Conservation (phyloP, 2,888 invertebrate species). For the Meliscaeva auricollis region DNA sequence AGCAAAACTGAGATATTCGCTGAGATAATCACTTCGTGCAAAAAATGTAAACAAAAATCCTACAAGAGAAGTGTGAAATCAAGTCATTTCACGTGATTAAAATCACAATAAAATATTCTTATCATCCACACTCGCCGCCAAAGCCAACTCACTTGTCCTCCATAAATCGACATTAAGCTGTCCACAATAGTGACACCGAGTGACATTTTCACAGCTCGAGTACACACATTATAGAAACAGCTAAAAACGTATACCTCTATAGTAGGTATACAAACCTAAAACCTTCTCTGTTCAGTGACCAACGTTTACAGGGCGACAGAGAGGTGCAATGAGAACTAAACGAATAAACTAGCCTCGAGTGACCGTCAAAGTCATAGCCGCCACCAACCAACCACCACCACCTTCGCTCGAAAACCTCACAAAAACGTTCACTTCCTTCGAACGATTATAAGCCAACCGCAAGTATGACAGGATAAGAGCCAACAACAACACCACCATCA, state of each 20-base stretch:
- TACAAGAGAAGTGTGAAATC: no score
- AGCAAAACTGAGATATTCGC: no score
- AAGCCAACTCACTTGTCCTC: constrained; percentile 28
- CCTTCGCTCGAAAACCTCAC: constrained; percentile 41
- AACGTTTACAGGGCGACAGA: constrained; percentile 7
- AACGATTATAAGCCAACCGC: constrained; percentile 64
- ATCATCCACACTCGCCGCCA: not conserved
- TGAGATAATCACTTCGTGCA: no score
- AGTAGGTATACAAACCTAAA: not conserved
- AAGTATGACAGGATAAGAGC: constrained; percentile 64
- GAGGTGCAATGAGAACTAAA: constrained; percentile 51
- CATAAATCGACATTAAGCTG: constrained; percentile 56
- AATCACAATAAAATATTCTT: constrained; percentile 13
- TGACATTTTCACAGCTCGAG: constrained; percentile 54
- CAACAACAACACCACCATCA: not conserved
- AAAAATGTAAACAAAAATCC: no score
- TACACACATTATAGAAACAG: not conserved
- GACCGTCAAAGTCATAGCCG: constrained; percentile 9
- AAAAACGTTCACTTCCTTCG: constrained; percentile 64
- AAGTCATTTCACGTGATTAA: not conserved
- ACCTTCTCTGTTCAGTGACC: not conserved
- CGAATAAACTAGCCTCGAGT: constrained; percentile 44
- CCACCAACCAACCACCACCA: not conserved
- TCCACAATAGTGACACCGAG: constrained; percentile 47
- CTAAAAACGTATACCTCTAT: no score